Evolutionary conservation across 2,113 vertebrate species (phyloP).

Genomic region (Philantomba maxwellii): DNA sequence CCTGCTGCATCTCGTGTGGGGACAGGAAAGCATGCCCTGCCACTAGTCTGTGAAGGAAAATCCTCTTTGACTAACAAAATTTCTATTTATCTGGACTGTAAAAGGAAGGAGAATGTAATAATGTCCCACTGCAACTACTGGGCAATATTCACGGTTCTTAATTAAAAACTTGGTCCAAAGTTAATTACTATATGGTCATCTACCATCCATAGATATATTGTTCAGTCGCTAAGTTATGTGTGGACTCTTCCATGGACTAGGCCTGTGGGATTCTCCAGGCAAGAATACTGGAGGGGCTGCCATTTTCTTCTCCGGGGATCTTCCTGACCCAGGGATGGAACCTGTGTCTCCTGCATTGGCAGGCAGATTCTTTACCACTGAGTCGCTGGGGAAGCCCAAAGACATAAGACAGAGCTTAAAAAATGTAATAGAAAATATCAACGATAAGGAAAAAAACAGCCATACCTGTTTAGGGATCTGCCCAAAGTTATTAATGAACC

Average conservation of each 20-base stretch:
- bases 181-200: neutral
- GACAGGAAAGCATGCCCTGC: neutral
- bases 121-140: neutral
- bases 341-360: neutral
- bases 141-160: neutral
- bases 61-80: neutral
- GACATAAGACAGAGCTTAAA: neutral
- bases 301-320: neutral
- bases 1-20: too few species aligned
- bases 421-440: neutral
- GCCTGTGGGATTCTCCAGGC: neutral
- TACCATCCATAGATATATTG: neutral
- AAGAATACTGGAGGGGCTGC: neutral
- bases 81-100: neutral
- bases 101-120: neutral
- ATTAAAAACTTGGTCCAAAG: neutral
- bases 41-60: neutral
- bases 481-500: slow-evolving; percentile 99
- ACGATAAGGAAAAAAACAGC: neutral
- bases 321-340: neutral
- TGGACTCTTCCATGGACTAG: neutral
- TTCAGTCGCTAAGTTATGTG: neutral
- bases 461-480: slow-evolving; percentile 98
- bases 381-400: neutral
- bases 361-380: neutral